phyloP scores from a whole-genome alignment of 2,797 vertebrate genomes.

The Sitta carolinensis region DNA sequence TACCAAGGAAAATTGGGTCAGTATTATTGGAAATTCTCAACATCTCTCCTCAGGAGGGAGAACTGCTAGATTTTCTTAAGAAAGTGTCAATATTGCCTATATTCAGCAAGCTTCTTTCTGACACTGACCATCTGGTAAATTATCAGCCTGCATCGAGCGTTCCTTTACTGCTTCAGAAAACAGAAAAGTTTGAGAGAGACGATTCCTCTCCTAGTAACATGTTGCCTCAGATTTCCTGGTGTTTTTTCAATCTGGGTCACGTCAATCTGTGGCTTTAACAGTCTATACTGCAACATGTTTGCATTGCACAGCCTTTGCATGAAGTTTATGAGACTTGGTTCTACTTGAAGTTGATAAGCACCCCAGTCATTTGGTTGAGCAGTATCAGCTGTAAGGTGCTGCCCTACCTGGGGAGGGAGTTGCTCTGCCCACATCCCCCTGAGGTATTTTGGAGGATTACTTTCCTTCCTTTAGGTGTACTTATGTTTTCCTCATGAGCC shows the following conservation, averaged over 20 bases:
- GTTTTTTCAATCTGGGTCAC: background rate
- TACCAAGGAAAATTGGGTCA: constrained; percentile 54
- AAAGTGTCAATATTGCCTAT: constrained; percentile 48
- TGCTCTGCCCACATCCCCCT: background rate
- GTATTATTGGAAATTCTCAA: constrained; percentile 60
- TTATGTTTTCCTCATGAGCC: background rate
- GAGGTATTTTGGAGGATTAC: background rate
- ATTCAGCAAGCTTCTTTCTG: constrained; percentile 47
- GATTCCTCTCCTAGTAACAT: background rate
- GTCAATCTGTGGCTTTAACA: background rate
- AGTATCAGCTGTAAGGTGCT: background rate
- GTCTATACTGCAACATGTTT: background rate
- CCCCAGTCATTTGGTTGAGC: background rate
- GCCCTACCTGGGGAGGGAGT: background rate
- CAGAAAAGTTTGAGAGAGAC: background rate
- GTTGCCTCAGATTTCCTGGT: constrained; percentile 5
- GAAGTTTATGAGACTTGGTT: background rate
- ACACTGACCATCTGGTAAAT: constrained; percentile 65
- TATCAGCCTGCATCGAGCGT: background rate
- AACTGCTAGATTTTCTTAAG: constrained; percentile 48
- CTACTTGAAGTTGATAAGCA: background rate
- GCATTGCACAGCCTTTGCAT: background rate
- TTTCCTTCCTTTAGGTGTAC: background rate
- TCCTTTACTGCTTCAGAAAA: background rate
- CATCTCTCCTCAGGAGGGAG: constrained; percentile 31